These are phyloP conservation scores for Brachyhypopomus occidentalis DNA, from an alignment of 2,113 vertebrate species.

Conservation along the genomic window DNA sequence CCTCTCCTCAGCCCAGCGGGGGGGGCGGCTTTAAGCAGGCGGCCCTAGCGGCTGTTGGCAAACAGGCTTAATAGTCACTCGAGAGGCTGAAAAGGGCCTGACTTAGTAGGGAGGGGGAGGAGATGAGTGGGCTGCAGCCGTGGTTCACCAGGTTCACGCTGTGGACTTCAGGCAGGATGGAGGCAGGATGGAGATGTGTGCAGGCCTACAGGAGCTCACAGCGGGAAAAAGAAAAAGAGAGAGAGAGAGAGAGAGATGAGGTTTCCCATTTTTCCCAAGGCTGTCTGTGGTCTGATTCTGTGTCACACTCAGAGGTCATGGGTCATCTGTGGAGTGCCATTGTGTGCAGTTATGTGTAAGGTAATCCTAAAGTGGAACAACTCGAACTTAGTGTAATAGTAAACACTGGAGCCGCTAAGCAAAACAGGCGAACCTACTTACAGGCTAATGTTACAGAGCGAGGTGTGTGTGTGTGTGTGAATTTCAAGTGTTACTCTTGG, in stretches of 20 bases:
- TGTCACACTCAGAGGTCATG: conserved; percentile 38
- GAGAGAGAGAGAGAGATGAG: conserved; percentile 24
- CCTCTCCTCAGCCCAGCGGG: conserved; percentile 37
- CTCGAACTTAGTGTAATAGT: conserved; percentile 2
- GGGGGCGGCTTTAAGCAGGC: conserved; percentile 45
- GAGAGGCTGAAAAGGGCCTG: conserved; percentile 45
- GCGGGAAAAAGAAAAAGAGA: conserved; percentile 26
- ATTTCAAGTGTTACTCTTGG: no score
- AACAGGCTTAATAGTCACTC: conserved; percentile 52
- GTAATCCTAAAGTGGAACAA: conserved; percentile 12
- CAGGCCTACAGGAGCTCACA: no score
- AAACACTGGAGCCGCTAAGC: neutral
- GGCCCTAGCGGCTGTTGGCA: conserved; percentile 42
- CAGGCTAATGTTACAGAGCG: neutral
- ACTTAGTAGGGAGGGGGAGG: conserved; percentile 39
- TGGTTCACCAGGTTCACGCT: no score
- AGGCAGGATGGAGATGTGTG: no score
- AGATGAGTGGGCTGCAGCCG: neutral
- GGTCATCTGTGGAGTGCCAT: neutral
- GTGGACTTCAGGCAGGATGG: no score
- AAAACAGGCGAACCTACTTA: neutral
- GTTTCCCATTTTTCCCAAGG: conserved; percentile 52
- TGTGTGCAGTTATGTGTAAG: neutral
- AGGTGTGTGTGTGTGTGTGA: neutral
- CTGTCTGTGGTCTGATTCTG: conserved; percentile 58